These are phyloP conservation scores for Megalonaias nervosa DNA, from an alignment of 1,140 invertebrate genomes.

Conservation along the genomic window DNA sequence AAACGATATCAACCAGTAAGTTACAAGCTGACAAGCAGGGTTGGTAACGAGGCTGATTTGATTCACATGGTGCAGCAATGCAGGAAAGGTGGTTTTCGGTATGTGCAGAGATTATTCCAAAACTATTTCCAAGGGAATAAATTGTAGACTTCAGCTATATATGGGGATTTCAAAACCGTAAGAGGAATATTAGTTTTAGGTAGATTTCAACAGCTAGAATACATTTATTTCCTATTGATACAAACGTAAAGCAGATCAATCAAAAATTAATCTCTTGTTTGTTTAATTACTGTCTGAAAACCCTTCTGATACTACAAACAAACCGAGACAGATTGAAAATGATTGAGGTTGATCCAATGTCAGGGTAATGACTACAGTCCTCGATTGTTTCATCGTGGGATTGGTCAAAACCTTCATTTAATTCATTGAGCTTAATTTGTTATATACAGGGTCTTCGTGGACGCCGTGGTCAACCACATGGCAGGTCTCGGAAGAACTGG, in stretches of 20 bases:
- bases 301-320: neutral
- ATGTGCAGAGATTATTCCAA: neutral
- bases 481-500: constrained; percentile 72
- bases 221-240: neutral
- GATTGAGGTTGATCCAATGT: neutral
- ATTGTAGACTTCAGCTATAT: neutral
- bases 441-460: constrained; percentile 82
- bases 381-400: no score
- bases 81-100: constrained; percentile 81
- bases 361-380: no score
- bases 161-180: neutral
- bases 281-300: neutral
- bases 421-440: constrained; percentile 1
- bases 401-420: no score
- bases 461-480: constrained; percentile 92
- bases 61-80: constrained; percentile 81
- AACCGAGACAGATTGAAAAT: no score
- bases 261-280: neutral
- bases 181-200: neutral
- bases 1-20: constrained; percentile 91
- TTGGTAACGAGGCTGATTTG: constrained; percentile 81
- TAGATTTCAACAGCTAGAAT: neutral
- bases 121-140: neutral
- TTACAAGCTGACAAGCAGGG: constrained; percentile 83
- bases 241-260: neutral